Evolutionary conservation across 2,113 vertebrate species (phyloP), one percentile per base, ranked within the genome.

Genomic region (Dolichallabes microphthalmus): DNA sequence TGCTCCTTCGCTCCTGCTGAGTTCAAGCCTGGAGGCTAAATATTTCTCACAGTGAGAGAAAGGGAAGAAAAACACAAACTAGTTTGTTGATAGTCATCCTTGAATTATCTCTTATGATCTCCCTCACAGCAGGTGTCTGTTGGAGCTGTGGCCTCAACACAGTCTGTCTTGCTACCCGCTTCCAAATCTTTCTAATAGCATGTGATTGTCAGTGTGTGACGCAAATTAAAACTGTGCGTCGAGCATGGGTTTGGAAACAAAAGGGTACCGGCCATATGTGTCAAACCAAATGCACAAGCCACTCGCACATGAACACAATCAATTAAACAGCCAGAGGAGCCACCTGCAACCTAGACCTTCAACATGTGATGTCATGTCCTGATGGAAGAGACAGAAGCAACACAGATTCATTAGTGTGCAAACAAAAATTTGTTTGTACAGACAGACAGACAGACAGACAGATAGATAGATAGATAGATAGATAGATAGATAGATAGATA

Each of bases 1-100:
- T 94, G 93, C 92, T 88, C 90, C 88, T 90, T 91, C 85, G 85
- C 91, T 90, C 93, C 93, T 86, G 91, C 93, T 92, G 93, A 74
- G 90, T 80, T 88, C 66, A 80, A 87, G 91, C 92, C 93, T 86
- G 58, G 83, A 94, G 92, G 93, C 93, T 93, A 94, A 94, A 93
- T 92, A 88, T 86, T 91, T 92, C 93, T 90, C 92, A 85, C 90
- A 86, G 91, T 86, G 87, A 91, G 89, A 83, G 78, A 79, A 85
- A 82, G 89, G 86, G 84, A 89, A 89, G 35, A 20, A 90, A 92
- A 91, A 88, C 89, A 92, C 88, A 52, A 87, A 91, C 81, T 84
- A 50, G 82, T 88, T 89, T 86, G 74, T 77, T 77, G 90, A 71
- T 50, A 88, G 82, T 88, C 80, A 68, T 76, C 88, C 78, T 39